These are phyloP conservation scores for Parapristionchus giblindavisi DNA, from an alignment of 2,888 invertebrate species.

Conservation along the genomic window DNA sequence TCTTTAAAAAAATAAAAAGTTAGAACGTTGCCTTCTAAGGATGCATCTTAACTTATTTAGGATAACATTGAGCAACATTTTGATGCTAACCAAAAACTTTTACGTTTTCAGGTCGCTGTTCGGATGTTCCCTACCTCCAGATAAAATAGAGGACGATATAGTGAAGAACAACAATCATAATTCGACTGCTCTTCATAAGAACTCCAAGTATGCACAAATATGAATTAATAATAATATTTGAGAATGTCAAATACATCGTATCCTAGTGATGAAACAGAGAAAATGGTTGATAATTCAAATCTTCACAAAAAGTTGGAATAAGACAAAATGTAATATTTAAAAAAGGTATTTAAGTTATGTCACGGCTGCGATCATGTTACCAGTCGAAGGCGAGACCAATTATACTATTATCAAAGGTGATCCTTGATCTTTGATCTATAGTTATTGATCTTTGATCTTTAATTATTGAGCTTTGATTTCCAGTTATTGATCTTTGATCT, in stretches of 20 bases:
- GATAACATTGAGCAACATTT: too few relatives aligned
- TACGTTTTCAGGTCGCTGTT: slow-evolving; percentile 10
- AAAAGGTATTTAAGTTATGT: slow-evolving; percentile 25
- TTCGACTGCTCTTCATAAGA: neutral
- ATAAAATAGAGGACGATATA: slow-evolving; percentile 4
- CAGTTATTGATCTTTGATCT: neutral
- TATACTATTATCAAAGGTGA: slow-evolving; percentile 32
- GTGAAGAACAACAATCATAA: slow-evolving; percentile 9
- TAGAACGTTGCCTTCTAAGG: too few relatives aligned
- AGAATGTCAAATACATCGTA: neutral
- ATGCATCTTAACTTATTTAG: too few relatives aligned
- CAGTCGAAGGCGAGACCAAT: slow-evolving; percentile 5
- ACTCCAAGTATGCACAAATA: neutral
- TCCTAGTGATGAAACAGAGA: too few relatives aligned
- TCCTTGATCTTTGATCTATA: too few relatives aligned
- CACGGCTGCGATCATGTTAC: slow-evolving; percentile 23
- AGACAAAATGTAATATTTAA: too few relatives aligned
- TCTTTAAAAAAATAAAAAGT: too few relatives aligned
- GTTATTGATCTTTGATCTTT: neutral
- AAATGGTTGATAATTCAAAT: too few relatives aligned
- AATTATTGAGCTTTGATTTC: neutral
- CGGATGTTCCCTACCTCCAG: slow-evolving; percentile 13
- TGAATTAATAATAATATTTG: neutral
- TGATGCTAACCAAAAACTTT: too few relatives aligned
- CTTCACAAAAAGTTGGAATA: too few relatives aligned